Percentiles rank a stretch among this genome's conserved stretches.
Conservation (phyloP, 2,888 invertebrate genomes). For the Plutella xylostella region DNA sequence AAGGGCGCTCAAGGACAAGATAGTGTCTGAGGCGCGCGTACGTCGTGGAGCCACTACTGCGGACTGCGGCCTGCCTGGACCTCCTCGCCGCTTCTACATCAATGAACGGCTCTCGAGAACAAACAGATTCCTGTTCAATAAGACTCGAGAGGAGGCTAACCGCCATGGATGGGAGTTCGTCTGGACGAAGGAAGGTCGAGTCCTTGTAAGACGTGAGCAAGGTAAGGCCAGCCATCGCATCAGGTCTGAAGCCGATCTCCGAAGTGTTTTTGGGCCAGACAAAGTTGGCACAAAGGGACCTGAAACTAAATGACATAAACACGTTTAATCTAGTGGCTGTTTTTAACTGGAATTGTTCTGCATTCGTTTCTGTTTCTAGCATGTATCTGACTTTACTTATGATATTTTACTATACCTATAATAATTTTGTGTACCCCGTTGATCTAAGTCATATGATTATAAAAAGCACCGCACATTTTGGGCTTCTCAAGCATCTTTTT, state of each 20-base stretch:
- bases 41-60: conserved; percentile 15
- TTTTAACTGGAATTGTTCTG: no score
- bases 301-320: no score
- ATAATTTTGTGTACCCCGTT: no score
- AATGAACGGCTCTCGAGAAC: conserved; percentile 18
- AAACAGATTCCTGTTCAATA: conserved; percentile 17
- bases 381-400: no score
- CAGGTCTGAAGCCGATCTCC: background rate
- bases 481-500: no score
- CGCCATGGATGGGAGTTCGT: conserved; percentile 12
- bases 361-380: no score
- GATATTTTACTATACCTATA: no score
- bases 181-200: conserved; percentile 15
- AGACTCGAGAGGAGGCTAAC: conserved; percentile 11
- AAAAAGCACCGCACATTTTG: no score
- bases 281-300: background rate
- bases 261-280: background rate
- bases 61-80: conserved; percentile 10
- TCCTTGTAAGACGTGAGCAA: conserved; percentile 11
- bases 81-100: conserved; percentile 12
- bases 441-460: no score
- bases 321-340: no score
- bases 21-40: background rate
- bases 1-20: background rate
- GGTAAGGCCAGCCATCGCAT: conserved; percentile 1